These are phyloP conservation scores for Drosophila pachea DNA, from an alignment of 1,140 invertebrate genomes.

Conservation along the genomic window DNA sequence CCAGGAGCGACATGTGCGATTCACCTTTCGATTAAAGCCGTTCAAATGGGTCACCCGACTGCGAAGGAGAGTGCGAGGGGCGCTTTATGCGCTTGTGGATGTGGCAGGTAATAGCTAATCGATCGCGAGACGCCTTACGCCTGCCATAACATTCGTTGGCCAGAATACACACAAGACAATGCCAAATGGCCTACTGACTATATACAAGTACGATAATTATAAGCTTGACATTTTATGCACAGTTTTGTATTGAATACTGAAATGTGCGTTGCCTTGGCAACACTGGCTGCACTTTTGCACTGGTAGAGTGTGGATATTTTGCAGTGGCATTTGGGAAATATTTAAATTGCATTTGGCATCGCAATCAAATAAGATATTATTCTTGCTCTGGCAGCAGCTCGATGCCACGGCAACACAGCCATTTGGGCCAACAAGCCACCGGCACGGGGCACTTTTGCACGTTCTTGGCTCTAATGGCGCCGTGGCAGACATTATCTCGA, in stretches of 20 bases:
- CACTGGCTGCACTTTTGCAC: no score
- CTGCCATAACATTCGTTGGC: no score
- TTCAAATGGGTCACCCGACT: constrained; percentile 21
- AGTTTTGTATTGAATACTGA: no score
- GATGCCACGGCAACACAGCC: not conserved
- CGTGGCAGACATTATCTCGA: constrained; percentile 68
- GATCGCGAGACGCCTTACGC: constrained; percentile 1
- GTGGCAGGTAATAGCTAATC: constrained; percentile 22
- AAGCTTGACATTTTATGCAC: no score
- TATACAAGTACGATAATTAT: no score
- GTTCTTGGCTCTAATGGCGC: constrained; percentile 36
- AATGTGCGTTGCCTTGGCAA: not conserved
- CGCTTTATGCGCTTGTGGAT: constrained; percentile 11
- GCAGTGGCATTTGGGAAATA: constrained; percentile 40
- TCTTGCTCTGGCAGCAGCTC: constrained; percentile 7
- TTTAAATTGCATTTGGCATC: constrained; percentile 69
- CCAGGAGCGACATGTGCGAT: constrained; percentile 25
- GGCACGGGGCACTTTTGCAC: constrained; percentile 15
- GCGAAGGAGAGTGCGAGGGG: not conserved
- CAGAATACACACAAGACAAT: no score
- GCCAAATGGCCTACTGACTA: no score
- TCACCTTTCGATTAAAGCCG: constrained; percentile 12
- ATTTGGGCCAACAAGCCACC: no score
- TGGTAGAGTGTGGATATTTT: no score
- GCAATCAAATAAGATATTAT: constrained; percentile 68